Evolutionary conservation across 2,888 invertebrate species (phyloP).

Genomic region (Drosophila quinaria): DNA sequence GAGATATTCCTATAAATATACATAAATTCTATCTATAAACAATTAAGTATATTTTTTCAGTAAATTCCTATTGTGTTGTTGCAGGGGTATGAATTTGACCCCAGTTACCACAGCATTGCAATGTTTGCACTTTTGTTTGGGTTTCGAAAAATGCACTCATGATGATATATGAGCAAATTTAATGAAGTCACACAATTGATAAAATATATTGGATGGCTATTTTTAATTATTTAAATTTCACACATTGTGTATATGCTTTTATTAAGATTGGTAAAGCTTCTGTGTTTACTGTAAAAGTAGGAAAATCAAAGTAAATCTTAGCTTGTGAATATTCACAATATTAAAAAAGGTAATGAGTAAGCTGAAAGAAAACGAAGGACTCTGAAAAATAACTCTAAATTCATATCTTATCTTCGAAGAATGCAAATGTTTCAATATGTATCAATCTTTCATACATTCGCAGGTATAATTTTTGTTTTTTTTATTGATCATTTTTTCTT

Average conservation of each 20-base stretch:
- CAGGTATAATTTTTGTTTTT: not conserved
- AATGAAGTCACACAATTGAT: slow-evolving; percentile 78
- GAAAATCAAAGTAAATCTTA: not conserved
- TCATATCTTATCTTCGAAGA: not conserved
- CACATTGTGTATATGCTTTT: not conserved
- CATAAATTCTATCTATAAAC: slow-evolving; percentile 2
- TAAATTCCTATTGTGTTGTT: slow-evolving; percentile 8
- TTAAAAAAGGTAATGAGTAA: not conserved
- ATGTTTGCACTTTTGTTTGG: slow-evolving; percentile 59
- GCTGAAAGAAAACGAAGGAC: no score
- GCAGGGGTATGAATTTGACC: not conserved
- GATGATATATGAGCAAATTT: slow-evolving; percentile 76
- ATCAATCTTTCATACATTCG: not conserved
- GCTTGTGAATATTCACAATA: not conserved
- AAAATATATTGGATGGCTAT: slow-evolving; percentile 53
- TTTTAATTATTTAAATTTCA: slow-evolving; percentile 37
- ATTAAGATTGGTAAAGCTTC: not conserved
- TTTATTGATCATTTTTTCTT: not conserved
- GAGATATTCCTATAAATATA: no score
- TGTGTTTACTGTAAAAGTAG: not conserved
- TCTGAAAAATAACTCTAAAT: not conserved
- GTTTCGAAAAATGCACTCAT: slow-evolving; percentile 57
- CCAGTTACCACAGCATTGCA: slow-evolving; percentile 38
- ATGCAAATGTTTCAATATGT: no score
- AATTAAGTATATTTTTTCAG: slow-evolving; percentile 3